Percentiles rank a stretch among this genome's conserved stretches.
Evolutionary conservation across 2,797 vertebrate genomes (phyloP).

Genomic region (Hoplostethus atlanticus): DNA sequence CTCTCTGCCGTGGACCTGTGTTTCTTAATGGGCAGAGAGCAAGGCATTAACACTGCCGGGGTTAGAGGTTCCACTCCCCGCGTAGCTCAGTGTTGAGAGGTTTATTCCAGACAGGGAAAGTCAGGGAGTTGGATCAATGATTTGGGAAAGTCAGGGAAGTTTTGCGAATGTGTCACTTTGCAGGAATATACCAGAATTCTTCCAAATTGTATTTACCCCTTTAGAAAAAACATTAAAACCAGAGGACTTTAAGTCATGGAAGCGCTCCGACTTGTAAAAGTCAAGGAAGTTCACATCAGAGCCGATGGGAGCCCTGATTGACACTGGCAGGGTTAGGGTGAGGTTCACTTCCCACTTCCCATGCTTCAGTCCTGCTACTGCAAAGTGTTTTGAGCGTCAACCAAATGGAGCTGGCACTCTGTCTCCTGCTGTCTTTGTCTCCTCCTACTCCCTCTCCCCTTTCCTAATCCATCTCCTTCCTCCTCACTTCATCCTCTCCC

Average conservation of each 20-base stretch:
- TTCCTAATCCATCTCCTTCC: not conserved
- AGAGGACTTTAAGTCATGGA: not conserved
- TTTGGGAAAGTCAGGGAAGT: too few species aligned
- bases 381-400: too few species aligned
- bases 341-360: too few species aligned
- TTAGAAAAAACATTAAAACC: not conserved
- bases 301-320: too few species aligned
- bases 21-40: not conserved
- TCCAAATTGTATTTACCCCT: too few species aligned
- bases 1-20: constrained; percentile 11
- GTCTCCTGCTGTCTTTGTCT: constrained; percentile 2
- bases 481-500: not conserved
- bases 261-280: not conserved
- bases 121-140: too few species aligned
- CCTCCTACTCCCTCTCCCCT: not conserved
- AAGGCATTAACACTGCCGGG: rapidly evolving
- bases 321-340: too few species aligned
- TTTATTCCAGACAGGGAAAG: not conserved
- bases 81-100: too few species aligned
- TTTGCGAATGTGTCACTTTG: too few species aligned
- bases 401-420: not conserved
- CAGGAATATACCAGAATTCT: too few species aligned
- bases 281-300: too few species aligned
- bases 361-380: too few species aligned
- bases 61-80: not conserved